phyloP scores from a whole-genome alignment of 2,888 invertebrate species.

The Andrena trimmerana region DNA sequence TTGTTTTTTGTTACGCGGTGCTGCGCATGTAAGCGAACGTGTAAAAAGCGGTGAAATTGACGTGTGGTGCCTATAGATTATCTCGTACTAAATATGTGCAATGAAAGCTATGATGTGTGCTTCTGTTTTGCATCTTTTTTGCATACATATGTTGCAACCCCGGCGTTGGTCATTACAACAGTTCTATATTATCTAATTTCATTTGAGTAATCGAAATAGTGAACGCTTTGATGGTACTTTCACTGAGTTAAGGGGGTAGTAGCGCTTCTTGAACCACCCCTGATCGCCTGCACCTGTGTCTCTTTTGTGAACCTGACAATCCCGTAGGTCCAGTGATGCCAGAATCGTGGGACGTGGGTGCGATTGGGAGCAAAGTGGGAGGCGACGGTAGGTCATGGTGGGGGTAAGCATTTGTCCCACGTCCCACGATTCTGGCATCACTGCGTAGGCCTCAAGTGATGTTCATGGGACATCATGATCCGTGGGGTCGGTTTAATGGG shows the following conservation, averaged over 20 bases:
- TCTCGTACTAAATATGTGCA: neutral
- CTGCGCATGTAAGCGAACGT: neutral
- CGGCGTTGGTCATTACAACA: neutral
- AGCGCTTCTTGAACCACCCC: constrained; percentile 12
- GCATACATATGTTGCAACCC: neutral
- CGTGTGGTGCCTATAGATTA: neutral
- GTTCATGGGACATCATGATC: constrained; percentile 67
- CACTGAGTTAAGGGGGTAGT: neutral
- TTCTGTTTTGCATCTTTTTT: neutral
- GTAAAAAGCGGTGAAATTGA: constrained; percentile 11
- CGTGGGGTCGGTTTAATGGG: constrained; percentile 67
- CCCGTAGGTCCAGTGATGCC: constrained; percentile 2
- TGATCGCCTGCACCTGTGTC: constrained; percentile 55
- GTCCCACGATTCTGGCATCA: no score
- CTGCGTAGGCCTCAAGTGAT: constrained; percentile 54
- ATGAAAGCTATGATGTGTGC: neutral
- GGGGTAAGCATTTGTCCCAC: no score
- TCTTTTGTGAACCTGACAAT: constrained; percentile 57
- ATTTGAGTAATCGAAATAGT: neutral
- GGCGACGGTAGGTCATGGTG: no score
- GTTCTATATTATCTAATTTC: neutral
- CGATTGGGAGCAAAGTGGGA: no score
- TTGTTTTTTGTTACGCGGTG: constrained; percentile 22
- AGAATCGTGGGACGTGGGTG: no score
- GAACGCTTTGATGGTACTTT: neutral